A percentile compares a stretch with the other conserved stretches of the same genome.
phyloP scores from a whole-genome alignment of 2,113 vertebrate genomes.

The Cynoglossus semilaevis region DNA sequence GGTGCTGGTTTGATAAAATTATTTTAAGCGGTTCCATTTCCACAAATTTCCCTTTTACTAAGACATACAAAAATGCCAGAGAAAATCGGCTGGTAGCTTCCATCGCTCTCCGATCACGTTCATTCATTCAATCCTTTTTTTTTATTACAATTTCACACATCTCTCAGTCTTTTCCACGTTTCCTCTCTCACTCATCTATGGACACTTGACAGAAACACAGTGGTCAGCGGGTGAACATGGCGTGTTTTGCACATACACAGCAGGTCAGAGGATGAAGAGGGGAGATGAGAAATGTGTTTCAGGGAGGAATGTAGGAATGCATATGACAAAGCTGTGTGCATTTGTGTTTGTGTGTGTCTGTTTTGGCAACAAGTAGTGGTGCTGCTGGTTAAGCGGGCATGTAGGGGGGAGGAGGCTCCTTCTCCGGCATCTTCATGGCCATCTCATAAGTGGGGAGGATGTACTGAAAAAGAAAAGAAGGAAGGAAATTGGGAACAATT shows the following conservation, averaged over 20 bases:
- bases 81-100: slow-evolving; percentile 36
- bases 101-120: slow-evolving; percentile 30
- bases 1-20: slow-evolving; percentile 55
- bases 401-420: slow-evolving; percentile 89
- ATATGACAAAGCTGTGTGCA: slow-evolving; percentile 34
- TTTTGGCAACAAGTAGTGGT: slow-evolving; percentile 45
- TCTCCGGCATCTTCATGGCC: slow-evolving; percentile 97
- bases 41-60: slow-evolving; percentile 61
- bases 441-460: slow-evolving; percentile 97
- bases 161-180: slow-evolving; percentile 22
- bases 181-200: slow-evolving; percentile 29
- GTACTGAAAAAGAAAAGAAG: slow-evolving; percentile 76
- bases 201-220: slow-evolving; percentile 32
- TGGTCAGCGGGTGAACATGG: slow-evolving; percentile 7
- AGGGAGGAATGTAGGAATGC: slow-evolving; percentile 55
- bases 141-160: slow-evolving; percentile 25
- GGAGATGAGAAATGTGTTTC: slow-evolving; percentile 15
- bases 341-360: slow-evolving; percentile 21
- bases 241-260: slow-evolving; percentile 45
- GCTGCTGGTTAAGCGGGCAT: slow-evolving; percentile 76
- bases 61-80: slow-evolving; percentile 59
- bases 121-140: slow-evolving; percentile 34
- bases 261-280: slow-evolving; percentile 3
- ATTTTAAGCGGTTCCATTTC: slow-evolving; percentile 51
- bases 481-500: not conserved